Evolutionary conservation across 2,797 vertebrate species (phyloP), one percentile per base, ranked within the genome.

Genomic region (Pristis pectinata): DNA sequence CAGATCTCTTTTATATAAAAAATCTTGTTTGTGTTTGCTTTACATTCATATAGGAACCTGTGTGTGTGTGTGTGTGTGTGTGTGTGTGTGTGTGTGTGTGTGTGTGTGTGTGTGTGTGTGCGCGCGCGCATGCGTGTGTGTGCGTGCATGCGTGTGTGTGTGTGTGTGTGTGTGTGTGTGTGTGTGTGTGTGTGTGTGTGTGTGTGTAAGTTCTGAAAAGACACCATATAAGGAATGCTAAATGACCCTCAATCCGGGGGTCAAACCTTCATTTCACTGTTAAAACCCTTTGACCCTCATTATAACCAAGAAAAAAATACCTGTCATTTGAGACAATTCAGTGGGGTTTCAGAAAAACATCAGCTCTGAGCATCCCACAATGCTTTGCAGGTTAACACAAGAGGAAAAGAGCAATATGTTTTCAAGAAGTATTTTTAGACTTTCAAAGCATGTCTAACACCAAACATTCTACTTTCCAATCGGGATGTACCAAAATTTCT

Each of bases 241-340:
- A 76, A 44, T 94, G 70, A 94, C 70, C 70, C 92, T 94, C 41
- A 49, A 94, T 94, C 49, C 41, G n/a, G 49, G n/a, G 87, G 87
- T 91, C 87, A 91, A 41, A 41, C 61, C 61, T 44, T 76, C 70
- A 30, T 76, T 76, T 76, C 72, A 56, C 92, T 76, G 70, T 94
- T 94, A 30, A 76, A 76, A 76, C 67, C 41, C 92, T 94, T 76
- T 74, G 49, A 94, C 92, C 70, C 70, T 74, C 64, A 94, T 53
- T 53, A 94, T 74, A 94, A 34, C 61, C 59, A 8, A 24, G 61
- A 94, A 94, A 44, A 93, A 74, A 74, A 53, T 44, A 27, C 44
- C 41, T 94, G 72, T 72, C 70, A 94, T 94, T 76, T 94, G 92
- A 94, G 87, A 91, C 59, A 91, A 91, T 67, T 91, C 87, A 91